Conservation (phyloP, 1,140 invertebrate species). For the Drosophila ercepeae region DNA sequence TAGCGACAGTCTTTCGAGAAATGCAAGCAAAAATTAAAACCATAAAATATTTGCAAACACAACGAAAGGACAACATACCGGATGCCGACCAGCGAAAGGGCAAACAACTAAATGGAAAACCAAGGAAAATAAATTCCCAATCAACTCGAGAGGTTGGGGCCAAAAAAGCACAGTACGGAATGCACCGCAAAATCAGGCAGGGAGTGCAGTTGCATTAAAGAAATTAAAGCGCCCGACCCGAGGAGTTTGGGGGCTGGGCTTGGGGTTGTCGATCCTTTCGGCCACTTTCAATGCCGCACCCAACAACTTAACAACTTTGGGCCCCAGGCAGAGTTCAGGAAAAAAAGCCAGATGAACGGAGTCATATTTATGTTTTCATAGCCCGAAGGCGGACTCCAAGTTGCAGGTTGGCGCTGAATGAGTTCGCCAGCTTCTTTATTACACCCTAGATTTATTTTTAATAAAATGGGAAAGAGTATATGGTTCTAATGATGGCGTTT, state of each 20-base stretch:
- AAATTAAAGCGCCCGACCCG: slow-evolving; percentile 42
- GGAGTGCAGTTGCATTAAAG: slow-evolving; percentile 31
- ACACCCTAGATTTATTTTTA: slow-evolving; percentile 13
- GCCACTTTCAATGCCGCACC: slow-evolving; percentile 35
- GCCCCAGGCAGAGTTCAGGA: background rate
- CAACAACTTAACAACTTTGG: slow-evolving; percentile 54
- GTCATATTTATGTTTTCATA: slow-evolving; percentile 48
- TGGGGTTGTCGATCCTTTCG: slow-evolving; percentile 25
- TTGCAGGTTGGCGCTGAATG: slow-evolving; percentile 7
- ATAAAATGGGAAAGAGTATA: background rate
- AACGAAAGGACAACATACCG: slow-evolving; percentile 40
- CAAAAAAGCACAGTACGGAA: slow-evolving; percentile 1
- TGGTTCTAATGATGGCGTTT: background rate
- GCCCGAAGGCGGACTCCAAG: slow-evolving; percentile 22
- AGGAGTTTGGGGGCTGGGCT: background rate
- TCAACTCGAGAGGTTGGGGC: slow-evolving; percentile 22
- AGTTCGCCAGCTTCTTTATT: slow-evolving; percentile 14
- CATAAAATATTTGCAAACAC: slow-evolving; percentile 80
- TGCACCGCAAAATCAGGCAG: slow-evolving; percentile 35
- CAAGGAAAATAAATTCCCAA: slow-evolving; percentile 62
- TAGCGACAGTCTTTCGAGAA: slow-evolving; percentile 39
- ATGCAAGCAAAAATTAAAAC: slow-evolving; percentile 68
- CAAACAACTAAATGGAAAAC: slow-evolving; percentile 45
- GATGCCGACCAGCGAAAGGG: slow-evolving; percentile 13
- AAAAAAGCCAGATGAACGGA: slow-evolving; percentile 8